These are phyloP conservation scores for Phyto melanocephala DNA, from an alignment of 2,888 invertebrate genomes.

Conservation along the genomic window DNA sequence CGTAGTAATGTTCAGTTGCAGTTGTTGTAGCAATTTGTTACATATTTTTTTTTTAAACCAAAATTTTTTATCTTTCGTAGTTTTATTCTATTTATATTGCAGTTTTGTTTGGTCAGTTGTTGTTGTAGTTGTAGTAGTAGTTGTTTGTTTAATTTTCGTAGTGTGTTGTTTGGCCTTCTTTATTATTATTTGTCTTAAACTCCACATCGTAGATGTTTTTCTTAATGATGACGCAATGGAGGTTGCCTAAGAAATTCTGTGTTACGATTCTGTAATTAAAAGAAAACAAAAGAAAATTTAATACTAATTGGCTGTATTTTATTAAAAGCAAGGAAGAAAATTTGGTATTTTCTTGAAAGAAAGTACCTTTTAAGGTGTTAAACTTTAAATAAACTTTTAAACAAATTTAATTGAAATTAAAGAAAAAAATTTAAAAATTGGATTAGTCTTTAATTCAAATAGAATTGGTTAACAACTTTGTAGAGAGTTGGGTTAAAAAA, in stretches of 20 bases:
- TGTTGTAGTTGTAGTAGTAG: background rate
- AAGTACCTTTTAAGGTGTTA: too few species aligned
- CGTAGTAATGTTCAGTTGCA: background rate
- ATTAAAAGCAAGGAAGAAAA: too few species aligned
- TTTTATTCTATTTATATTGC: constrained; percentile 29
- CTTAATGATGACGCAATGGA: constrained; percentile 12
- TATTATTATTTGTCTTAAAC: constrained; percentile 40
- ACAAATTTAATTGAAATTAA: too few species aligned
- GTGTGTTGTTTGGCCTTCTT: constrained; percentile 43
- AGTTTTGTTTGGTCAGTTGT: constrained; percentile 53
- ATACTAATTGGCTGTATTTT: background rate
- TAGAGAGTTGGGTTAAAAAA: too few species aligned
- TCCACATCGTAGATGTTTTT: constrained; percentile 53
- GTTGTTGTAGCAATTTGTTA: background rate
- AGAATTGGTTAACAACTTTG: too few species aligned
- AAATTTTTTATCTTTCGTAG: constrained; percentile 24
- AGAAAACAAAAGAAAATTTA: background rate
- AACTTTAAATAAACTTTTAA: too few species aligned
- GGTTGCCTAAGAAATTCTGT: constrained; percentile 2
- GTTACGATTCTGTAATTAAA: constrained; percentile 37
- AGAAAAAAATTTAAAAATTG: too few species aligned
- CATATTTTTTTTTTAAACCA: background rate
- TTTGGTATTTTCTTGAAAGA: too few species aligned
- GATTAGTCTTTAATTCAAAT: too few species aligned
- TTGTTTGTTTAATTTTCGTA: constrained; percentile 53